These are phyloP conservation scores for Acanthosepion esculentum DNA, from an alignment of 2,888 invertebrate genomes.

Conservation along the genomic window DNA sequence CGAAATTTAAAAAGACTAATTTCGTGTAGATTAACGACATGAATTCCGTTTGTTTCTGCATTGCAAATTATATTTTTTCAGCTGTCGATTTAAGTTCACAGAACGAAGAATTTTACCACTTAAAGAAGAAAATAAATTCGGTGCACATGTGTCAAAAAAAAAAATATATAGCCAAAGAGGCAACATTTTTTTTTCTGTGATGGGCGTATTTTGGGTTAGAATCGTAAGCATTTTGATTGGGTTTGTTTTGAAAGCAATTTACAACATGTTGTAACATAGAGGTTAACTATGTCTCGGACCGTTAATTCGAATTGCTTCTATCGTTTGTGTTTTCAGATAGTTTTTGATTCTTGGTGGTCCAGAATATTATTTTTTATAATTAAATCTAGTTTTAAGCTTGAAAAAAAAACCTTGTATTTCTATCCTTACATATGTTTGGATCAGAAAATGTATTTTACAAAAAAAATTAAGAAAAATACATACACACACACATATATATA, in stretches of 20 bases:
- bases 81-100: background rate
- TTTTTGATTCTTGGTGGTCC: background rate
- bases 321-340: background rate
- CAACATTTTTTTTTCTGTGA: background rate
- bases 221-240: background rate
- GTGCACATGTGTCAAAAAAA: background rate
- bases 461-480: background rate
- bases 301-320: background rate
- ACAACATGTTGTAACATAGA: background rate
- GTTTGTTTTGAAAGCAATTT: background rate
- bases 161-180: background rate
- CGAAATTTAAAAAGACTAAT: too few relatives aligned
- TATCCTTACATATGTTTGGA: background rate
- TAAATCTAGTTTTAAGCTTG: background rate
- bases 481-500: background rate
- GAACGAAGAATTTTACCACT: background rate
- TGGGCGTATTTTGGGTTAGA: background rate
- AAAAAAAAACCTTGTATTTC: background rate
- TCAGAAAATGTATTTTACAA: background rate
- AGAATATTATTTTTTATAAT: background rate
- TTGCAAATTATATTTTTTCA: conserved; percentile 1
- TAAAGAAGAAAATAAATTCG: background rate
- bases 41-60: background rate
- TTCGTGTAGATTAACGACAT: too few relatives aligned
- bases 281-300: background rate